Conservation (phyloP, 2,888 invertebrate species). For the Drosophila antonietae region DNA sequence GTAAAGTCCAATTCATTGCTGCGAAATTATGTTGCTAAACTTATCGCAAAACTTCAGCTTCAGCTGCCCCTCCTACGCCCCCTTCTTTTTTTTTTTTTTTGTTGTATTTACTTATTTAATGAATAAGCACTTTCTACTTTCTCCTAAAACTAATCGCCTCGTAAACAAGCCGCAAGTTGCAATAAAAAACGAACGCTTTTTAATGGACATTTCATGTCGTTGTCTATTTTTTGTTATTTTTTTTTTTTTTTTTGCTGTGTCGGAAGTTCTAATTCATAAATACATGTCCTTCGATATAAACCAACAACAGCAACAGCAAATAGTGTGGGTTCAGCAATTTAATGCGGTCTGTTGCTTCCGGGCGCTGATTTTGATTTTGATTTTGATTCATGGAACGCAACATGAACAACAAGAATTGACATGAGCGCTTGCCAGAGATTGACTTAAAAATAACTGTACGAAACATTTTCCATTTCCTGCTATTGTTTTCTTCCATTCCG, state of each 20-base stretch:
- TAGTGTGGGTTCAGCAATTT: conserved; percentile 26
- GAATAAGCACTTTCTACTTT: conserved; percentile 58
- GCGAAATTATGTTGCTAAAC: conserved; percentile 67
- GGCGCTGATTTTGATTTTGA: not conserved
- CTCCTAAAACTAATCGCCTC: conserved; percentile 43
- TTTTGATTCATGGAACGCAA: conserved; percentile 2
- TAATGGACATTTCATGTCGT: conserved; percentile 59
- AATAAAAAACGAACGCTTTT: conserved; percentile 20
- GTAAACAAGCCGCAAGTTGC: conserved; percentile 42
- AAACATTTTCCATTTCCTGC: conserved; percentile 1
- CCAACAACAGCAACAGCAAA: conserved; percentile 9
- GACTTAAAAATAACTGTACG: not conserved
- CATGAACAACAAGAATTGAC: conserved; percentile 7
- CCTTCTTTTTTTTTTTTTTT: not conserved
- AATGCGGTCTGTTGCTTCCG: conserved; percentile 28
- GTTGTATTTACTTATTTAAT: conserved; percentile 41
- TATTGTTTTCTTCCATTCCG: not conserved
- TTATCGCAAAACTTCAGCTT: conserved; percentile 48
- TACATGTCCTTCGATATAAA: conserved; percentile 30
- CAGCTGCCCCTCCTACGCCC: conserved; percentile 4
- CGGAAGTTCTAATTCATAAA: conserved; percentile 34
- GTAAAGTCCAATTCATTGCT: conserved; percentile 65
- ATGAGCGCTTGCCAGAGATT: conserved; percentile 1
- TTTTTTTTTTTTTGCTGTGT: conserved; percentile 24
- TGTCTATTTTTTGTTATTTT: conserved; percentile 30